Conservation (phyloP, 2,888 invertebrate genomes). For the Odontomyia ornata region DNA sequence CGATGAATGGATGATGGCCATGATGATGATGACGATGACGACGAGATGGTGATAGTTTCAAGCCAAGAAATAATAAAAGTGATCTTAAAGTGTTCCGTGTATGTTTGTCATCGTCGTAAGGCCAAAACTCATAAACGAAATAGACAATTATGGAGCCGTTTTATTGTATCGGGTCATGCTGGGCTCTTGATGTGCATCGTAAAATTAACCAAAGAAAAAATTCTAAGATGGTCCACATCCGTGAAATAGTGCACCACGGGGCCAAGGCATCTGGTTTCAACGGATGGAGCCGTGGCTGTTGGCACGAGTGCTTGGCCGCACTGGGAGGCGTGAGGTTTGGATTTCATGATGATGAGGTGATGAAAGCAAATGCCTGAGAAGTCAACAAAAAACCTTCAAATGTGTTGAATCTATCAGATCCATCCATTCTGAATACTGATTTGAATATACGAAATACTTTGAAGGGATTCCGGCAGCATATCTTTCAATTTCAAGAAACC, state of each 20-base stretch:
- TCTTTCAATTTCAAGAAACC: too few relatives aligned
- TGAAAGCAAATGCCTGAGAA: too few relatives aligned
- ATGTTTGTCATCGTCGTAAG: background rate
- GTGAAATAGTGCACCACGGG: background rate
- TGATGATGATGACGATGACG: background rate
- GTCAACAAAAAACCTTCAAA: too few relatives aligned
- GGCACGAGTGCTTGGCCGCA: too few relatives aligned
- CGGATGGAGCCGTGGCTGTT: too few relatives aligned
- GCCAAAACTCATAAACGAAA: background rate
- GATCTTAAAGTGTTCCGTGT: background rate
- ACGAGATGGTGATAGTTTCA: background rate
- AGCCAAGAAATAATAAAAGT: background rate
- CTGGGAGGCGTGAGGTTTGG: too few relatives aligned
- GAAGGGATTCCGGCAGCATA: background rate
- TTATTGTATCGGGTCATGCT: constrained; percentile 34
- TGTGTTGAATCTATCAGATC: too few relatives aligned
- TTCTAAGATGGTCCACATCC: background rate
- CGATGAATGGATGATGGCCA: background rate
- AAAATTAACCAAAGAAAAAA: constrained; percentile 9
- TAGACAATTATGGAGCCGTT: constrained; percentile 19
- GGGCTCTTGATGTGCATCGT: constrained; percentile 24
- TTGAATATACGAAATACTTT: background rate
- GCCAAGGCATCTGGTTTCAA: background rate
- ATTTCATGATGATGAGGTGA: too few relatives aligned
- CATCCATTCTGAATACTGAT: too few relatives aligned